Conservation (phyloP, 2,888 invertebrate genomes). For the Serrognathus titanus region DNA sequence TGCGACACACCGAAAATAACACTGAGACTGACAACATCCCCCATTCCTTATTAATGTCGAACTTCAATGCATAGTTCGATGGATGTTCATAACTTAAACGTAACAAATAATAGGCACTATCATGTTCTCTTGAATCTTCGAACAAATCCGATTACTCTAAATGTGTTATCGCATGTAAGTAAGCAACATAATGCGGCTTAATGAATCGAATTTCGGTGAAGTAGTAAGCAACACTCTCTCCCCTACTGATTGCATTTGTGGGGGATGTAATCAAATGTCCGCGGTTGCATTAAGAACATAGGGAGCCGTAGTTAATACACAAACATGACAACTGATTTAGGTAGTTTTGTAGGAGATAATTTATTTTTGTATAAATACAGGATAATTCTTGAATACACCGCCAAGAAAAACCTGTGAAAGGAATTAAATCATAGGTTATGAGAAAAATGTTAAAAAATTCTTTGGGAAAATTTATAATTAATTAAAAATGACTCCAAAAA, state of each 20-base stretch:
- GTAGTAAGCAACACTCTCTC: neutral
- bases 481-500: too few relatives aligned
- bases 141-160: neutral
- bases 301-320: constrained; percentile 10
- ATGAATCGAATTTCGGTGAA: neutral
- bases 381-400: too few relatives aligned
- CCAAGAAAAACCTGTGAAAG: too few relatives aligned
- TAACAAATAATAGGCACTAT: too few relatives aligned
- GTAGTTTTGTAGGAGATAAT: too few relatives aligned
- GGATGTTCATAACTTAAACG: too few relatives aligned
- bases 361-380: too few relatives aligned
- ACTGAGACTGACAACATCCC: neutral
- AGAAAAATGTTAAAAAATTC: too few relatives aligned
- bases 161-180: neutral
- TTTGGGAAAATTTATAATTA: too few relatives aligned
- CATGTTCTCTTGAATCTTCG: neutral
- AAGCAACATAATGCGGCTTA: constrained; percentile 1
- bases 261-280: constrained; percentile 9
- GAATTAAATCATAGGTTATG: too few relatives aligned
- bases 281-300: constrained; percentile 3
- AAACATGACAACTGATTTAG: neutral
- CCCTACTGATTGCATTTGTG: constrained; percentile 7
- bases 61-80: too few relatives aligned
- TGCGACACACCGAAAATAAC: neutral
- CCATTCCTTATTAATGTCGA: too few relatives aligned